phyloP scores from a whole-genome alignment of 2,888 invertebrate genomes.

The Polydesmus complanatus region DNA sequence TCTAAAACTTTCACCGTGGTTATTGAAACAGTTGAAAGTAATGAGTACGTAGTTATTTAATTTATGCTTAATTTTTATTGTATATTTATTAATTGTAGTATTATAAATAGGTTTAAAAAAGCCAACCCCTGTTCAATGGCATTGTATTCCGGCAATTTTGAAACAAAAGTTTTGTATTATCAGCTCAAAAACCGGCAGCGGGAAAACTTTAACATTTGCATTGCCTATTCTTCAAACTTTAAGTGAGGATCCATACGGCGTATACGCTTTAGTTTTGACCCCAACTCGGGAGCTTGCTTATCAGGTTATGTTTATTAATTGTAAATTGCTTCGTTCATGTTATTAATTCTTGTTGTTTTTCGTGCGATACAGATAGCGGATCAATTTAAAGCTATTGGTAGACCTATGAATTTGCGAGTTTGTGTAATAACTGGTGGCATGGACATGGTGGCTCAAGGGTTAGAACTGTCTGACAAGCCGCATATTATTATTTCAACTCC shows the following conservation, averaged over 20 bases:
- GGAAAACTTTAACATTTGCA: slow-evolving; percentile 96
- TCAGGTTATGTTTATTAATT: slow-evolving; percentile 55
- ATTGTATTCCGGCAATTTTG: slow-evolving; percentile 64
- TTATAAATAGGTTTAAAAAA: slow-evolving; percentile 48
- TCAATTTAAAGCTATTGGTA: slow-evolving; percentile 83
- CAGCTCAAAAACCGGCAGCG: slow-evolving; percentile 94
- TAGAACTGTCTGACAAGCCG: slow-evolving; percentile 65
- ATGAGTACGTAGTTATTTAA: slow-evolving; percentile 11
- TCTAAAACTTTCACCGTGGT: slow-evolving; percentile 15
- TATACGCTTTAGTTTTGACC: slow-evolving; percentile 84
- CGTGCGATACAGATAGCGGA: slow-evolving; percentile 64
- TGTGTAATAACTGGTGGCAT: slow-evolving; percentile 89
- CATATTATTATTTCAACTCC: slow-evolving; percentile 96
- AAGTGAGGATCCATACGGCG: slow-evolving; percentile 87
- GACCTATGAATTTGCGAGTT: slow-evolving; percentile 66
- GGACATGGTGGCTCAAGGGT: slow-evolving; percentile 77
- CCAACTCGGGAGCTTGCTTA: slow-evolving; percentile 87
- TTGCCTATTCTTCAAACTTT: slow-evolving; percentile 81
- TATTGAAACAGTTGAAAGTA: slow-evolving; percentile 13
- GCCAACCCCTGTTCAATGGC: slow-evolving; percentile 68
- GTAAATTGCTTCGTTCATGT: slow-evolving; percentile 10
- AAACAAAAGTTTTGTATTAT: slow-evolving; percentile 79
- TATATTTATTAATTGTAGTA: not conserved
- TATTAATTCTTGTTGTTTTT: slow-evolving; percentile 19
- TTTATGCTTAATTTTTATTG: not conserved